Base-by-base conservation (phyloP, 92 coral and sea anemone genomes). In the Parazoanthus darwini region DNA sequence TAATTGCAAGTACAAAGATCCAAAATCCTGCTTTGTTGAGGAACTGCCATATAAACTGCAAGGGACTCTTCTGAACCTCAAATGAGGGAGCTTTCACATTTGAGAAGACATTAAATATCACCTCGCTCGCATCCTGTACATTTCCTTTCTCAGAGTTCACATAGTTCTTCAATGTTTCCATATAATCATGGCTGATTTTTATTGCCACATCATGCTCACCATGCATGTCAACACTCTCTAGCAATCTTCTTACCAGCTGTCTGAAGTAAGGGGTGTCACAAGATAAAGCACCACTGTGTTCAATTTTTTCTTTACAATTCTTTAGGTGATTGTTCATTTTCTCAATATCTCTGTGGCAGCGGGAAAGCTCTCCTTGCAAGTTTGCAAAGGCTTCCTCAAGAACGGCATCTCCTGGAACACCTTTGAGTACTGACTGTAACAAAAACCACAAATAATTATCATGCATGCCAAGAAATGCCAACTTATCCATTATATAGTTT, bases 251-350 rank as follows among this genome's bases (percentile, higher is more conserved):
- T 13, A 90, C 89, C 14, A 97, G 73, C 71, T 93, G 94, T 48
- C 94, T 97, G 76, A 97, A 92, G 88, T 97, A 89, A 13, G 99
- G 98, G 29, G 93, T 86, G 44, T 95, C 98, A 77, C 97, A 97
- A 8, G 82, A 56, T 6, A 80, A 74, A 46, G 86, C 48, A 14
- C 59, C 89, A 44, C 50, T 87, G 35, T 16, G 15, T 43, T 33
- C 86, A 77, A 58, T 38, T 65, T 83, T 85, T 33, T 78, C 93
- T 73, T 85, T 39, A 54, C 88, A 89, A 15, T 26, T 44, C 74
- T 81, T 79, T 22, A 90, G 74, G 16, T 54, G 65, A 8, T 14
- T 59, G 0, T 85, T 81, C 56, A 20, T 1, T 3, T 76, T 81
- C 75, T 92, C 81, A 77, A 86, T 44, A 54, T 87, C 72, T 44